Conservation (phyloP, 2,888 invertebrate genomes). For the Diarsia brunnea region DNA sequence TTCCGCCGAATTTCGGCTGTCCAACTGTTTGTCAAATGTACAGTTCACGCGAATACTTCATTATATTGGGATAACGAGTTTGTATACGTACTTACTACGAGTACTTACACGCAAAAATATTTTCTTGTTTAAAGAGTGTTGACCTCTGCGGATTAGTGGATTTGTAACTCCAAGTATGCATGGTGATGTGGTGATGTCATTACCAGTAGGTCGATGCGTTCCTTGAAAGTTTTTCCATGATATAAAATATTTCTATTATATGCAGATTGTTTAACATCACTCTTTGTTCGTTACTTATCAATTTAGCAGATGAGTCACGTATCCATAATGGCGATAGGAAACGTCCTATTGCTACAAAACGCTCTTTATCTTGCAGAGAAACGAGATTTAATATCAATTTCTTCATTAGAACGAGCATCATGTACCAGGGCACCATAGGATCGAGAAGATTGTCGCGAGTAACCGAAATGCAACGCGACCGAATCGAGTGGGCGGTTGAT, state of each 20-base stretch:
- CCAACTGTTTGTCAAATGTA: constrained; percentile 55
- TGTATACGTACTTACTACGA: constrained; percentile 39
- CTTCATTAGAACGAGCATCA: constrained; percentile 69
- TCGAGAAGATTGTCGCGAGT: constrained; percentile 67
- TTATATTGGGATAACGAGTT: constrained; percentile 60
- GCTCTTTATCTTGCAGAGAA: constrained; percentile 45
- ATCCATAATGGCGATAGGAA: constrained; percentile 46
- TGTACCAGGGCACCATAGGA: constrained; percentile 75
- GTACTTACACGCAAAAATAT: constrained; percentile 57
- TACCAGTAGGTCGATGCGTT: constrained; percentile 29
- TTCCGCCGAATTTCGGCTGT: neutral
- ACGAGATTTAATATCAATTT: constrained; percentile 69
- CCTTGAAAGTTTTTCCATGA: constrained; percentile 43
- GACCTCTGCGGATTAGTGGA: constrained; percentile 65
- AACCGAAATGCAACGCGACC: constrained; percentile 69
- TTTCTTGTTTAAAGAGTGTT: constrained; percentile 66
- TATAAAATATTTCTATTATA: constrained; percentile 59
- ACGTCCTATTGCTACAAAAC: constrained; percentile 47
- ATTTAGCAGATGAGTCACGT: constrained; percentile 60
- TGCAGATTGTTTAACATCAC: constrained; percentile 56
- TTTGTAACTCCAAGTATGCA: constrained; percentile 40
- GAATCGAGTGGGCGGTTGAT: constrained; percentile 70
- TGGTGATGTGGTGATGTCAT: constrained; percentile 42
- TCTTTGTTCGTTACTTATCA: constrained; percentile 64
- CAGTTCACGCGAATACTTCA: constrained; percentile 56